Evolutionary conservation across 1,140 invertebrate genomes (phyloP).

Genomic region (Philotrypesis tridentata): DNA sequence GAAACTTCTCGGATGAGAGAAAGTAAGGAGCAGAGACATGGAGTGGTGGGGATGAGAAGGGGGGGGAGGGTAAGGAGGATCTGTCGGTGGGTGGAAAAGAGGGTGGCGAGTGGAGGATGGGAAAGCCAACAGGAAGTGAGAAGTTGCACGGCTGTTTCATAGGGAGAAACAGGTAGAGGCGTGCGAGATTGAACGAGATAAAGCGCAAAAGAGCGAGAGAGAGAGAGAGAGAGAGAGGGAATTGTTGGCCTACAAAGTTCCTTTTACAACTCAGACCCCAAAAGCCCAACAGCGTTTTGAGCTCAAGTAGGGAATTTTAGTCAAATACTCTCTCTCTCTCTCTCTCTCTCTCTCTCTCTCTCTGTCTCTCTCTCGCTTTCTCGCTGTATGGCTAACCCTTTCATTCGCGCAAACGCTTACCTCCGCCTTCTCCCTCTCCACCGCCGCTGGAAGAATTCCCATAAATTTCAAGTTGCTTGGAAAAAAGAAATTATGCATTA

Average conservation of each 20-base stretch:
- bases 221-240: constrained; percentile 6
- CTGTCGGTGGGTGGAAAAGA: not conserved
- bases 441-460: constrained; percentile 45
- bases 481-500: constrained; percentile 5
- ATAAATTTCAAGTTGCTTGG: constrained; percentile 42
- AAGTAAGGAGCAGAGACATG: constrained; percentile 22
- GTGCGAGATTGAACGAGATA: constrained; percentile 31
- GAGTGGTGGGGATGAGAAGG: not conserved
- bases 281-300: constrained; percentile 48
- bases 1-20: constrained; percentile 50
- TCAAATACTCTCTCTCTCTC: constrained; percentile 40
- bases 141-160: constrained; percentile 48
- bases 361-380: no score
- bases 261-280: constrained; percentile 39
- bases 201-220: not conserved
- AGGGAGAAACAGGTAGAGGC: constrained; percentile 22
- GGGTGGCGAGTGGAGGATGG: not conserved
- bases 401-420: not conserved
- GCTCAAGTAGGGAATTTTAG: constrained; percentile 48
- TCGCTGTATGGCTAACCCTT: not conserved
- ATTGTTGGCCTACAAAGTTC: constrained; percentile 51
- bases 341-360: not conserved
- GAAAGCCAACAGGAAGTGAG: constrained; percentile 45
- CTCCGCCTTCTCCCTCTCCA: no score
- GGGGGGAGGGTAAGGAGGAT: not conserved